Conservation (phyloP, 1,140 invertebrate genomes). For the Liolophura sinensis region DNA sequence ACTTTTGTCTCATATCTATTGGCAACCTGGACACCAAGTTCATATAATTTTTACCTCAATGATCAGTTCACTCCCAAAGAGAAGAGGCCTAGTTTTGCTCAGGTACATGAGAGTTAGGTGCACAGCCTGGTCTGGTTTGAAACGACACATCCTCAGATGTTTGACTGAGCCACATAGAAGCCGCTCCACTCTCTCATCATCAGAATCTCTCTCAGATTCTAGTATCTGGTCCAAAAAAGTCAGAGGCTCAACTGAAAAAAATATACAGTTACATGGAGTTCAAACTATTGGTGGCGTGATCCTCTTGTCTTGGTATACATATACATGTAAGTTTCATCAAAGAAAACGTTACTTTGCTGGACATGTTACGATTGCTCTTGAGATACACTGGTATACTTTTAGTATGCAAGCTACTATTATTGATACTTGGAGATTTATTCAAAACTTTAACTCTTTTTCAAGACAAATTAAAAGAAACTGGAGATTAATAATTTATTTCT, state of each 20-base stretch:
- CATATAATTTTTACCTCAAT: too few species aligned
- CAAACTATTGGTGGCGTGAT: neutral
- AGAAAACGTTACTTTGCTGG: neutral
- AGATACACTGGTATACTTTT: neutral
- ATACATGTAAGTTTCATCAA: neutral
- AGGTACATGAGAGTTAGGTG: slow-evolving; percentile 80
- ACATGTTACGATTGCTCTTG: neutral
- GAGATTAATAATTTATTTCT: too few species aligned
- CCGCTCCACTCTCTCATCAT: slow-evolving; percentile 61
- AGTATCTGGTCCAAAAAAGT: slow-evolving; percentile 55
- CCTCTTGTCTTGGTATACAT: neutral
- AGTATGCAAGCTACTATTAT: neutral
- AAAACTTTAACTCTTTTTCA: neutral
- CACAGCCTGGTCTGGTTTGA: slow-evolving; percentile 80
- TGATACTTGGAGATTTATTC: neutral
- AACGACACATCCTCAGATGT: slow-evolving; percentile 56
- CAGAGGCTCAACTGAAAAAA: slow-evolving; percentile 52
- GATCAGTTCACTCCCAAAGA: slow-evolving; percentile 76
- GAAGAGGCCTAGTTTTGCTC: slow-evolving; percentile 77
- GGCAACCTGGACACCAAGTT: too few species aligned
- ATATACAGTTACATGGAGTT: slow-evolving; percentile 9
- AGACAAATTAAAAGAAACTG: neutral
- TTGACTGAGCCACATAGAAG: slow-evolving; percentile 64
- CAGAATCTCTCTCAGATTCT: slow-evolving; percentile 57
- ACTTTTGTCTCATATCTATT: too few species aligned